These are phyloP conservation scores for Kryphioiulus occultus DNA, from an alignment of 2,888 invertebrate genomes.

Conservation along the genomic window DNA sequence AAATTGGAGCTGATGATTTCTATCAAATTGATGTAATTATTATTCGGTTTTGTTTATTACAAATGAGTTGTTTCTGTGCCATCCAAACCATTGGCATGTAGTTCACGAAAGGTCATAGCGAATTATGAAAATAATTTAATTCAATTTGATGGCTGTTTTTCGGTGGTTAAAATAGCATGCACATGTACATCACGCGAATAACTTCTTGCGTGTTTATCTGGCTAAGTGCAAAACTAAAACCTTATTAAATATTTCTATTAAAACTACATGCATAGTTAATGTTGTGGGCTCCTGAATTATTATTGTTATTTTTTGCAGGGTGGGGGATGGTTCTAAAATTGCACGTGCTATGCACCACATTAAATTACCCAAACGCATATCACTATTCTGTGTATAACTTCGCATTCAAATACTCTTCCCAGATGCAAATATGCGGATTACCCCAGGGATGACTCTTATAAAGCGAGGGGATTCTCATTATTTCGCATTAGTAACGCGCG, in stretches of 20 bases:
- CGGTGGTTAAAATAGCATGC: background rate
- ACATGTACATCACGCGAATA: background rate
- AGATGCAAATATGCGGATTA: slow-evolving; percentile 7
- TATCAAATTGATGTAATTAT: too few relatives aligned
- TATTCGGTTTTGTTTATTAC: too few relatives aligned
- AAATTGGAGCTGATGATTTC: too few relatives aligned
- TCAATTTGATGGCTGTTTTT: too few relatives aligned
- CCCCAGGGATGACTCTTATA: slow-evolving; percentile 29
- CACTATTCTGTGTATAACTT: background rate
- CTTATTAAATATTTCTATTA: slow-evolving; percentile 29
- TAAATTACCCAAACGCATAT: background rate
- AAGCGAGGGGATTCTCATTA: slow-evolving; percentile 32
- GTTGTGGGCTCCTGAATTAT: background rate
- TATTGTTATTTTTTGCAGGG: background rate
- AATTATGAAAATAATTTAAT: background rate
- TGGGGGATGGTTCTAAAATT: background rate
- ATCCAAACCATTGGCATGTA: background rate
- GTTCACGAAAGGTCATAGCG: background rate
- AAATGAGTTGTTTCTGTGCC: background rate
- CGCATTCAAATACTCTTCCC: background rate
- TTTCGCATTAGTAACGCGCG: slow-evolving; percentile 2
- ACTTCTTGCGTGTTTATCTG: background rate
- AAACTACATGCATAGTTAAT: background rate
- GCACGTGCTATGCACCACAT: background rate
- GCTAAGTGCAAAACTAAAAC: background rate